Percentiles rank a stretch among this genome's conserved stretches.
Evolutionary conservation across 2,797 vertebrate genomes (phyloP).

Genomic region (Ciconia nigra): DNA sequence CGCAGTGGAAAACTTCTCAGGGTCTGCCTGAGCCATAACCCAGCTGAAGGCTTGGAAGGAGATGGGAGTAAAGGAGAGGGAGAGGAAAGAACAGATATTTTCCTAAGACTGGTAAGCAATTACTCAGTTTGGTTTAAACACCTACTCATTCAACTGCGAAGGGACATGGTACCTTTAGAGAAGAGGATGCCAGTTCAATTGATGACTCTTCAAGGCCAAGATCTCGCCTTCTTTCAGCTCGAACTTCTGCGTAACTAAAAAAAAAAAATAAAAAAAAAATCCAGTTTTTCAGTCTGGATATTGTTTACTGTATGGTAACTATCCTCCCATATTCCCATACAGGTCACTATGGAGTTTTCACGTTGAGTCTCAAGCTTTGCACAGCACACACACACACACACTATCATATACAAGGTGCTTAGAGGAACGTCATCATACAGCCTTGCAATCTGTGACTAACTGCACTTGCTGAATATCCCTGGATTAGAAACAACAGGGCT

Average conservation of each 20-base stretch:
- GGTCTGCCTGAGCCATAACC: not conserved
- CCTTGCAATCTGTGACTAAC: not conserved
- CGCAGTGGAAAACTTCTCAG: not conserved
- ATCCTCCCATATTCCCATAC: not conserved
- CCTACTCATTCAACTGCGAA: not conserved
- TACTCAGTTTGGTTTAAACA: not conserved
- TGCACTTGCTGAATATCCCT: not conserved
- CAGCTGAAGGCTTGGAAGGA: not conserved
- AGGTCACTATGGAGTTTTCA: not conserved
- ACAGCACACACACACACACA: not conserved
- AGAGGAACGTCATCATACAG: not conserved
- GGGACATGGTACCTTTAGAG: constrained; percentile 52
- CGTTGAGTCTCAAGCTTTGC: not conserved
- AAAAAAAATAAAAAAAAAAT: not conserved
- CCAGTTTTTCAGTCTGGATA: not conserved
- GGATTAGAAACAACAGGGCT: not conserved
- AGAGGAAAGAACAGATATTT: not conserved
- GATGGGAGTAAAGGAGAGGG: not conserved
- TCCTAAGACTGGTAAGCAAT: not conserved
- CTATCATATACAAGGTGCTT: not conserved
- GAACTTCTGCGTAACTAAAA: constrained; percentile 82
- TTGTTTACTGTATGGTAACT: not conserved
- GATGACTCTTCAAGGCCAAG: constrained; percentile 75
- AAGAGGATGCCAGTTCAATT: constrained; percentile 26
- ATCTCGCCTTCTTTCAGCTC: constrained; percentile 79